Evolutionary conservation across 2,888 invertebrate genomes (phyloP).

Genomic region (Cetonia aurata): DNA sequence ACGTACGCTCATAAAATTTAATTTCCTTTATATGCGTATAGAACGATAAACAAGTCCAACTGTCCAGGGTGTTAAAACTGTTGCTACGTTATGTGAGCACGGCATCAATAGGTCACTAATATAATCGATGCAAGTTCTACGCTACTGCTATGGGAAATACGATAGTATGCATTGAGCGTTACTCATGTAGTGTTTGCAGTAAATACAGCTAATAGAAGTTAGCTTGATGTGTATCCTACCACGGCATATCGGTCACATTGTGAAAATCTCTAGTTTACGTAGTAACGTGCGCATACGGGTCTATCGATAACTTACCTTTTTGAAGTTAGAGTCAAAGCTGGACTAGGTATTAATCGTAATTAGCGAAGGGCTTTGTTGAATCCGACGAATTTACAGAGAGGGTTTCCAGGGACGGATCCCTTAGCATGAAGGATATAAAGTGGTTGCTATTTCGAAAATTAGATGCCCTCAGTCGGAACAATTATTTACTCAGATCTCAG

Average conservation of each 20-base stretch:
- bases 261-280: too few relatives aligned
- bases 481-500: too few relatives aligned
- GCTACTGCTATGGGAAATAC: constrained; percentile 10
- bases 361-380: constrained; percentile 6
- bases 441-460: too few relatives aligned
- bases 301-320: constrained; percentile 20
- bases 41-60: too few relatives aligned
- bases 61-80: too few relatives aligned
- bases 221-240: constrained; percentile 30
- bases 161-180: not conserved
- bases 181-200: constrained; percentile 14
- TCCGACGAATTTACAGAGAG: constrained; percentile 3
- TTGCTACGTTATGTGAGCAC: not conserved
- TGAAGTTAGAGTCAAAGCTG: constrained; percentile 9
- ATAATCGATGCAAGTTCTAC: constrained; percentile 20
- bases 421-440: too few relatives aligned
- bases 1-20: constrained; percentile 5
- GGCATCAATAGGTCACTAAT: constrained; percentile 36
- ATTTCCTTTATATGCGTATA: not conserved
- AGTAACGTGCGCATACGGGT: not conserved
- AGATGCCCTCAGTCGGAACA: too few relatives aligned
- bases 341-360: constrained; percentile 17
- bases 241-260: not conserved
- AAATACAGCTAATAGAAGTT: constrained; percentile 5
- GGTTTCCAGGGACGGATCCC: too few relatives aligned